Conservation (phyloP, 2,113 vertebrate species). For the Coryphaenoides rupestris region DNA sequence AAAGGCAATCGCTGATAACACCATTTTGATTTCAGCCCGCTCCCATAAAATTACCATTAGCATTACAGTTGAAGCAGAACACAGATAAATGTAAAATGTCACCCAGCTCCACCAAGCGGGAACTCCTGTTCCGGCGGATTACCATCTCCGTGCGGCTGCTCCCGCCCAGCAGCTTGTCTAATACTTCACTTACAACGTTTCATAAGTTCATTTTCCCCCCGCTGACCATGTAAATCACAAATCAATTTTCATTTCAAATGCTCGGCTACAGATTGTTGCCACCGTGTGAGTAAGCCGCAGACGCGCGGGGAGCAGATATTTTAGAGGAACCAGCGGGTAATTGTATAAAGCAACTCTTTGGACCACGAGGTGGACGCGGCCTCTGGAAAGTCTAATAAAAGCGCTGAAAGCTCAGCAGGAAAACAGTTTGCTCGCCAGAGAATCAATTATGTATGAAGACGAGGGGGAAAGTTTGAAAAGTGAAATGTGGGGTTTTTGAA, state of each 20-base stretch:
- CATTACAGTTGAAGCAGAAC: constrained; percentile 99
- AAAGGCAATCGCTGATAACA: constrained; percentile 93
- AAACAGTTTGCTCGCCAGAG: no score
- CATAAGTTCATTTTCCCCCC: constrained; percentile 98
- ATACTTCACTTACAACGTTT: constrained; percentile 99
- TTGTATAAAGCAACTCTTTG: constrained; percentile 53
- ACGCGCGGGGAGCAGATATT: constrained; percentile 69
- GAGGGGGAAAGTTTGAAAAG: no score
- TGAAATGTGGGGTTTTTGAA: no score
- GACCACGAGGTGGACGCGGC: constrained; percentile 56
- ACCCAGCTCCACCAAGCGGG: constrained; percentile 95
- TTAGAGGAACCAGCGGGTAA: constrained; percentile 51
- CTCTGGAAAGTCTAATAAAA: constrained; percentile 36
- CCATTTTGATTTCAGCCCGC: constrained; percentile 95
- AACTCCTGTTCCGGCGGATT: constrained; percentile 97
- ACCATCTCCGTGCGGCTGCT: constrained; percentile 90
- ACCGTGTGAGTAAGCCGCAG: constrained; percentile 77
- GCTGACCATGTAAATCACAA: constrained; percentile 99
- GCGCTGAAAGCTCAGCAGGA: no score
- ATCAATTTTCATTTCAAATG: constrained; percentile 99
- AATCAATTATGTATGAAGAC: no score
- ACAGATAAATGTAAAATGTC: constrained; percentile 99
- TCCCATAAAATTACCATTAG: constrained; percentile 99
- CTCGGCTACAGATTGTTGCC: constrained; percentile 86
- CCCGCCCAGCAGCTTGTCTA: constrained; percentile 82